A percentile compares a stretch with the other conserved stretches of the same genome.
These are phyloP conservation scores for Sinelater perroti DNA, from an alignment of 2,888 invertebrate species.

Conservation along the genomic window DNA sequence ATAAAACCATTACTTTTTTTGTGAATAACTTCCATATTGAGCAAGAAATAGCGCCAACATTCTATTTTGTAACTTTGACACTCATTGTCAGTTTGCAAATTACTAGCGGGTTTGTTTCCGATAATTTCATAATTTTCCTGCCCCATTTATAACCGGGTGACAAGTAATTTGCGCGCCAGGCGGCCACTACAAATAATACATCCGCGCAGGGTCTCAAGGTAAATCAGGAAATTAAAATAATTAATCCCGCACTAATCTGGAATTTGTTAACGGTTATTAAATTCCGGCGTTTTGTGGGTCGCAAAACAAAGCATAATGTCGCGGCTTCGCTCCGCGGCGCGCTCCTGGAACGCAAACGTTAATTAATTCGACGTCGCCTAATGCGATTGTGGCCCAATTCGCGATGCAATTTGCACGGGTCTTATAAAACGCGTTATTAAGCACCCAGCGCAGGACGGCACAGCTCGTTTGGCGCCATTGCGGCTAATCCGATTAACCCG, in stretches of 20 bases:
- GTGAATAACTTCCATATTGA: too few species aligned
- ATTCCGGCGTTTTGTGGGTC: neutral
- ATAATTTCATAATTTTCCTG: too few species aligned
- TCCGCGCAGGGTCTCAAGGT: too few species aligned
- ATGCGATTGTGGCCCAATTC: conserved; percentile 1
- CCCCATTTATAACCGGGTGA: too few species aligned
- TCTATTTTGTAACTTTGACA: too few species aligned
- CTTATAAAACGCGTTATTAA: conserved; percentile 4
- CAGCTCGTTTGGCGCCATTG: conserved; percentile 1
- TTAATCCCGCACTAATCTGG: neutral
- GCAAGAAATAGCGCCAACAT: too few species aligned
- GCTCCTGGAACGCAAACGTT: conserved; percentile 8
- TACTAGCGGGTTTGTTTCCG: too few species aligned
- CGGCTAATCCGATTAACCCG: conserved; percentile 4
- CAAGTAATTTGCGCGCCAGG: too few species aligned
- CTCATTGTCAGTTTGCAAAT: too few species aligned
- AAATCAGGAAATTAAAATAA: neutral
- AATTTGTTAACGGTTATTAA: conserved; percentile 10
- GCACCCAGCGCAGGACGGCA: neutral
- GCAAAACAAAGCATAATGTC: conserved; percentile 7
- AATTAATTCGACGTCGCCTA: conserved; percentile 7
- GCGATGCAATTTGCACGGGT: neutral
- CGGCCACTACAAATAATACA: too few species aligned
- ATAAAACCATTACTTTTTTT: too few species aligned
- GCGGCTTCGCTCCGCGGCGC: neutral